Percentiles rank a stretch among this genome's conserved stretches.
Evolutionary conservation across 2,888 invertebrate genomes (phyloP).

Genomic region (Xanthorhoe spadicearia): DNA sequence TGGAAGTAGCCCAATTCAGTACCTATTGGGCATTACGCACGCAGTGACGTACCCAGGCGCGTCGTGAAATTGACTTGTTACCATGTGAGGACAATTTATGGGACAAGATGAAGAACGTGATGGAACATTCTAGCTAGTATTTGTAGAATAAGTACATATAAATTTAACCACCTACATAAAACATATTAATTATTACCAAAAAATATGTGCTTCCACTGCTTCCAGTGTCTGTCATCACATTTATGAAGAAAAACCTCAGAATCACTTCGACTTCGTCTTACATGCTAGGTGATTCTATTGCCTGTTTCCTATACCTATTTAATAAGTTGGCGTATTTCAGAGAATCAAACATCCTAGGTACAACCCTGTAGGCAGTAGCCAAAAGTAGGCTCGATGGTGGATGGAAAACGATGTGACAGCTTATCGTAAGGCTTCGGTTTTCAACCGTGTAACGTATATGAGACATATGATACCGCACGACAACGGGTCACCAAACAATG

Average conservation of each 20-base stretch:
- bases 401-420: conserved; percentile 62
- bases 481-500: conserved; percentile 57
- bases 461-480: conserved; percentile 54
- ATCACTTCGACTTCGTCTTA: too few species aligned
- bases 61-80: not conserved
- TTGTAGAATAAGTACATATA: too few species aligned
- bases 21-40: not conserved
- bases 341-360: conserved; percentile 3
- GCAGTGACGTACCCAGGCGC: not conserved
- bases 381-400: conserved; percentile 47
- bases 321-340: not conserved
- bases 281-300: too few species aligned
- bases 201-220: too few species aligned
- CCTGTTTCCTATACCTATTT: too few species aligned
- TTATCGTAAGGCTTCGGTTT: conserved; percentile 65
- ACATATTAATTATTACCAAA: too few species aligned
- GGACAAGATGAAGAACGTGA: too few species aligned
- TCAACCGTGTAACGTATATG: conserved; percentile 57
- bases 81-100: not conserved
- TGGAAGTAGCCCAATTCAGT: conserved; percentile 24
- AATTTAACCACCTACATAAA: too few species aligned
- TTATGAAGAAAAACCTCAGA: too few species aligned
- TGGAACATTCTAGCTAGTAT: too few species aligned
- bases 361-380: conserved; percentile 22
- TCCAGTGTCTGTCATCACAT: too few species aligned